Evolutionary conservation across 1,140 invertebrate genomes (phyloP), one percentile per base, ranked within the genome.

Genomic region (Plutomurus gul): DNA sequence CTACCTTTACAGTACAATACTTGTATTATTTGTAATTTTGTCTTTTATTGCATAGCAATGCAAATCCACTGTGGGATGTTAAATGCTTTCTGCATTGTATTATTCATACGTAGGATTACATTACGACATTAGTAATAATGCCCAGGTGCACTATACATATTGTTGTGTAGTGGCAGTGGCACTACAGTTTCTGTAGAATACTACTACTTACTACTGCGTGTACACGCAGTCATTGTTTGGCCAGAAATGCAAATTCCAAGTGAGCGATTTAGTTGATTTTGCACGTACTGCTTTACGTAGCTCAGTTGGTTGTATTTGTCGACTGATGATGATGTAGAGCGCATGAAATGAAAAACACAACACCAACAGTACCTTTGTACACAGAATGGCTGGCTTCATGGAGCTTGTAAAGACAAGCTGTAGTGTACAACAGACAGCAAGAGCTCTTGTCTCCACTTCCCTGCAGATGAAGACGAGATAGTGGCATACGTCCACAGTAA

Each of bases 201-300:
- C 8, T 56, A 27, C 25, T 56, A n/a, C n/a, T n/a, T n/a, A n/a
- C 22, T 30, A 20, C 22, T 10, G 56, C 36, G 8, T 25, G 16
- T 33, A 6, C 36, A 33, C n/a, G 39, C 27, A 33, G 27, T 30
- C 36, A 65, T n/a, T n/a, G n/a, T 30, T 40, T 73, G 70, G 25
- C 37, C 70, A 73, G 70, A 73, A 73, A 73, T 73, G 70, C 70
- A 73, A 73, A 73, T 73, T 73, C 37, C 18, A 46, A 46, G 40
- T 65, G 27, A 72, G 76, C 37, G 30, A 77, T 77, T 77, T 71
- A 77, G 76, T 77, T 70, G 76, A 77, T 77, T 77, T 77, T 70
- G 76, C 76, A 77, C 76, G 76, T 77, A 77, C 22, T 11, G 4
- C 22, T 75, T 47, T 75, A 75, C 73, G 73, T 75, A 75, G 73